A percentile compares a stretch with the other conserved stretches of the same genome.
These are phyloP conservation scores for Chaenodraco wilsoni DNA, from an alignment of 2,797 vertebrate species.

Conservation along the genomic window DNA sequence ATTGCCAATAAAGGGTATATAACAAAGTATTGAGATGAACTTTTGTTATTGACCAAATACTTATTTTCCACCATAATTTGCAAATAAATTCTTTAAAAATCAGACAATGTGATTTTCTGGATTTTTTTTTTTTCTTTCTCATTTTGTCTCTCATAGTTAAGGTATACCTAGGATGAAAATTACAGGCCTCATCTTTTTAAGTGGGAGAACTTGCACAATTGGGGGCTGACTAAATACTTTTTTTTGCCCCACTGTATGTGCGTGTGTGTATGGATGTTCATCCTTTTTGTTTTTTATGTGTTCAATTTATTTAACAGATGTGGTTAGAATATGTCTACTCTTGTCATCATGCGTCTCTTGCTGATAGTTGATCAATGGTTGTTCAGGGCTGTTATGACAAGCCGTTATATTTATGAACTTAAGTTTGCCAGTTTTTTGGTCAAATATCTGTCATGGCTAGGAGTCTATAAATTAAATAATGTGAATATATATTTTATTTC, in stretches of 20 bases:
- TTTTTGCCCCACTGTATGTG: not conserved
- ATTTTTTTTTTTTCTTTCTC: too few species aligned
- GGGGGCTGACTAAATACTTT: too few species aligned
- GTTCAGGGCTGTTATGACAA: constrained; percentile 38
- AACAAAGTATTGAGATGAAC: too few species aligned
- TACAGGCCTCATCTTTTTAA: too few species aligned
- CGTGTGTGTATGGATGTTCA: not conserved
- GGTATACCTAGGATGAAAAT: too few species aligned
- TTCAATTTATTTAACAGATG: constrained; percentile 35
- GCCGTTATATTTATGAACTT: constrained; percentile 6
- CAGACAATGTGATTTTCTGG: too few species aligned
- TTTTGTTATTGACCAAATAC: too few species aligned
- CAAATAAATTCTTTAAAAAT: too few species aligned
- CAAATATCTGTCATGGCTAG: not conserved
- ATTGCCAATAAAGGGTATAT: too few species aligned
- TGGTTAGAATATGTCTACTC: constrained; percentile 13
- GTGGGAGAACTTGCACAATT: too few species aligned
- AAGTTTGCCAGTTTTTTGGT: constrained; percentile 8
- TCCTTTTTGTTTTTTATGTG: not conserved
- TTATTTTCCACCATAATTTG: too few species aligned
- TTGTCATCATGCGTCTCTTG: constrained; percentile 13
- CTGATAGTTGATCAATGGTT: constrained; percentile 41
- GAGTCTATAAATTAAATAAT: constrained; percentile 13
- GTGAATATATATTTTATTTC: constrained; percentile 17
- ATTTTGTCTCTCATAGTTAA: too few species aligned